Conservation (phyloP, 1,140 invertebrate genomes). For the Lepidotrigona ventralis region DNA sequence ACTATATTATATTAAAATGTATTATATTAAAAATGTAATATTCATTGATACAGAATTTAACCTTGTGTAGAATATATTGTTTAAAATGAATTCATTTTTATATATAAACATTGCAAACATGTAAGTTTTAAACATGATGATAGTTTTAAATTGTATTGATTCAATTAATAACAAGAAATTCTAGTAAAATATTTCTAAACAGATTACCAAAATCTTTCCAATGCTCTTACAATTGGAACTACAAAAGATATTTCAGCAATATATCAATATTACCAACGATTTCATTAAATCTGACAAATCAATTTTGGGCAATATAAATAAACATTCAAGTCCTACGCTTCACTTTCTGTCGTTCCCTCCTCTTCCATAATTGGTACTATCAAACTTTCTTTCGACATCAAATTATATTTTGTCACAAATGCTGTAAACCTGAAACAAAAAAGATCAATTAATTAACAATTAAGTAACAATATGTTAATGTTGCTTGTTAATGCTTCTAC, state of each 20-base stretch:
- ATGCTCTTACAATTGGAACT: slow-evolving; percentile 20
- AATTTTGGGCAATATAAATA: slow-evolving; percentile 52
- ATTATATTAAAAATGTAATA: slow-evolving; percentile 5
- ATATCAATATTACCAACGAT: slow-evolving; percentile 40
- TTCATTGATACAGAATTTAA: slow-evolving; percentile 23
- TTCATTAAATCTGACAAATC: slow-evolving; percentile 56
- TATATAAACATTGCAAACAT: slow-evolving; percentile 1
- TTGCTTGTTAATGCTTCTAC: background rate
- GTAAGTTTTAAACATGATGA: background rate
- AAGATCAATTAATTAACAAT: background rate
- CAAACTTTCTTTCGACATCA: slow-evolving; percentile 99
- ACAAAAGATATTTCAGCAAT: slow-evolving; percentile 20
- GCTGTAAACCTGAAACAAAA: slow-evolving; percentile 88
- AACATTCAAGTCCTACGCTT: slow-evolving; percentile 82
- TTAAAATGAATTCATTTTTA: slow-evolving; percentile 15
- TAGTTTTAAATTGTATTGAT: slow-evolving; percentile 9
- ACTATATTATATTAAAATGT: background rate
- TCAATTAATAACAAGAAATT: slow-evolving; percentile 15
- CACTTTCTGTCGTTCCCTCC: slow-evolving; percentile 84
- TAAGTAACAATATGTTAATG: background rate
- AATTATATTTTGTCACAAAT: slow-evolving; percentile 99
- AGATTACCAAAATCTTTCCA: slow-evolving; percentile 29
- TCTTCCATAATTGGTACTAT: slow-evolving; percentile 97
- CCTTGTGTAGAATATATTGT: slow-evolving; percentile 16
- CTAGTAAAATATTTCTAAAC: slow-evolving; percentile 19